These are phyloP conservation scores for Rhagium mordax DNA, from an alignment of 2,888 invertebrate species.

Conservation along the genomic window DNA sequence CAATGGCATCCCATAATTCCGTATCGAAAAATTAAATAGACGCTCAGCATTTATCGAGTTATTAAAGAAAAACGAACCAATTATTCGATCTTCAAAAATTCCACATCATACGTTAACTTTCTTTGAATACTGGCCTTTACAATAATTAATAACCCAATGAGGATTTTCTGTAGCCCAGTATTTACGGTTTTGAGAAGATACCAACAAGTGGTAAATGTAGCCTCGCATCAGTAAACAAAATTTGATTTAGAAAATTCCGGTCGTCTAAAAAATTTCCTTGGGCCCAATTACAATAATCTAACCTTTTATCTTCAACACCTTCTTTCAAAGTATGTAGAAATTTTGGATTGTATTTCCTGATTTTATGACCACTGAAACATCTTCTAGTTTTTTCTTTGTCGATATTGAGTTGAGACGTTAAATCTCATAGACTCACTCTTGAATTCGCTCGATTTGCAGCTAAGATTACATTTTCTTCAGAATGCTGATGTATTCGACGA, in stretches of 20 bases:
- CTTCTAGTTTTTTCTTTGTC: not conserved
- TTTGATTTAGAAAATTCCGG: not conserved
- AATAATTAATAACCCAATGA: not conserved
- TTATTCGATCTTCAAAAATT: not conserved
- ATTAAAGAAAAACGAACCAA: slow-evolving; percentile 1
- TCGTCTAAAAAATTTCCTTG: not conserved
- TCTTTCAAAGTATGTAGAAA: not conserved
- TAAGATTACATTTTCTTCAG: not conserved
- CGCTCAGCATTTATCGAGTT: not conserved
- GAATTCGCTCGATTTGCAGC: too few relatives aligned
- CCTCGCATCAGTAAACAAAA: not conserved
- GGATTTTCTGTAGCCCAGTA: too few relatives aligned
- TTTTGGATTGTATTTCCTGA: not conserved
- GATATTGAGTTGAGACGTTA: not conserved
- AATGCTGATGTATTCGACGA: not conserved
- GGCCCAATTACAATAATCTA: not conserved
- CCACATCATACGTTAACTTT: not conserved
- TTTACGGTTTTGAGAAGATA: too few relatives aligned
- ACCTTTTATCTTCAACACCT: not conserved
- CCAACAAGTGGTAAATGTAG: not conserved
- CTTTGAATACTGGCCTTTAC: not conserved
- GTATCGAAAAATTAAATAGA: not conserved
- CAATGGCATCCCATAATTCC: too few relatives aligned
- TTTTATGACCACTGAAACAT: not conserved
- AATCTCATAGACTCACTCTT: not conserved